Evolutionary conservation across 2,888 invertebrate genomes (phyloP).

Genomic region (Catocala nupta): DNA sequence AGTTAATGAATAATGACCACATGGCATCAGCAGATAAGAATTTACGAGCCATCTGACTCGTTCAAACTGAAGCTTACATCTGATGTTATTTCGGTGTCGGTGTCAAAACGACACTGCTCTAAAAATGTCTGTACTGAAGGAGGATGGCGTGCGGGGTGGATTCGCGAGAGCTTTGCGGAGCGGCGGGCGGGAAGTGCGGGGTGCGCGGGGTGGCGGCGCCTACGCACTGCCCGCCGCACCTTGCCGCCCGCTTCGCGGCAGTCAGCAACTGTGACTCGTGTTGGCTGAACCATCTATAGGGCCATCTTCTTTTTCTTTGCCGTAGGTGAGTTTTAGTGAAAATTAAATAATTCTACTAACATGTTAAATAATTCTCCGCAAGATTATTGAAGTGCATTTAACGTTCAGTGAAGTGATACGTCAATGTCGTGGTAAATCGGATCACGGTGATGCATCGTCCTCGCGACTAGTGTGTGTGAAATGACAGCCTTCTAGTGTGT

Average conservation of each 20-base stretch:
- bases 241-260: slow-evolving; percentile 84
- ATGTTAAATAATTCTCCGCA: slow-evolving; percentile 44
- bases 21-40: slow-evolving; percentile 54
- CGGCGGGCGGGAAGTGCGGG: slow-evolving; percentile 55
- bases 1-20: slow-evolving; percentile 42
- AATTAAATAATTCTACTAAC: slow-evolving; percentile 63
- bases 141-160: slow-evolving; percentile 49
- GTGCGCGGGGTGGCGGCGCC: slow-evolving; percentile 67
- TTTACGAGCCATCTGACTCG: slow-evolving; percentile 68
- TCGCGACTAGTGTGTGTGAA: slow-evolving; percentile 44
- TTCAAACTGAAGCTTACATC: slow-evolving; percentile 73
- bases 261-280: slow-evolving; percentile 87
- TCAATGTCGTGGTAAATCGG: slow-evolving; percentile 60
- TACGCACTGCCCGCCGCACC: slow-evolving; percentile 81
- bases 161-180: slow-evolving; percentile 35
- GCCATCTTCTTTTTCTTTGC: slow-evolving; percentile 84
- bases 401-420: slow-evolving; percentile 78
- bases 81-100: slow-evolving; percentile 85
- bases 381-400: slow-evolving; percentile 60
- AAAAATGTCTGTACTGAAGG: slow-evolving; percentile 79
- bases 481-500: slow-evolving; percentile 35
- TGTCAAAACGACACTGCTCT: slow-evolving; percentile 86
- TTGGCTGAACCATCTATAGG: slow-evolving; percentile 89
- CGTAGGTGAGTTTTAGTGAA: slow-evolving; percentile 83
- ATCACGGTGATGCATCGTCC: slow-evolving; percentile 61